Conservation (phyloP, 2,113 vertebrate species). For the Gymnarchus niloticus region DNA sequence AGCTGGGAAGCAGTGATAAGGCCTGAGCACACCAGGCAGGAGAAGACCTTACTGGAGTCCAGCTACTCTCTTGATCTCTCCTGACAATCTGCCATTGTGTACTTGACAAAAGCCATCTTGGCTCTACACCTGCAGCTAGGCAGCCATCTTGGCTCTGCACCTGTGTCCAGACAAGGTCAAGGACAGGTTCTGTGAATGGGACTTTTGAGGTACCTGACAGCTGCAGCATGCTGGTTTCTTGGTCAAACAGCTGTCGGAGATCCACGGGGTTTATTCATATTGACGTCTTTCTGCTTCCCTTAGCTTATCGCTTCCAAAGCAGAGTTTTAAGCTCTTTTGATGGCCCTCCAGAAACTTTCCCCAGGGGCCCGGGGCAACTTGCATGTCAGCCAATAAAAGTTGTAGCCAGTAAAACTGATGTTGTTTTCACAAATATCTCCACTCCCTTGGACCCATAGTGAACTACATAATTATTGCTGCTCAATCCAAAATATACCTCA, state of each 20-base stretch:
- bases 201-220: background rate
- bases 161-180: background rate
- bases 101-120: background rate
- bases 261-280: background rate
- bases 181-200: background rate
- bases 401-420: background rate
- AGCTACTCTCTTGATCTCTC: background rate
- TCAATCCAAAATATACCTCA: background rate
- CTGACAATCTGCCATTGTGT: background rate
- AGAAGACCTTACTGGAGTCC: background rate
- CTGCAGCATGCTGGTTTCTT: background rate
- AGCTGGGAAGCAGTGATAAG: background rate
- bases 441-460: background rate
- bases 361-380: background rate
- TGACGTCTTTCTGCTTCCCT: too few species aligned
- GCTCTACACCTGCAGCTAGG: background rate
- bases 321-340: background rate
- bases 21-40: background rate
- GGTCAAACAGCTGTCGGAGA: background rate
- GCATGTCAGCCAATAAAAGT: background rate
- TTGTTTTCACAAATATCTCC: background rate
- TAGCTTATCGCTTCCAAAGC: too few species aligned
- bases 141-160: background rate
- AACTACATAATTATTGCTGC: conserved; percentile 3
- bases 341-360: background rate